Conservation (phyloP, 2,113 vertebrate species). For the Pituophis catenifer region DNA sequence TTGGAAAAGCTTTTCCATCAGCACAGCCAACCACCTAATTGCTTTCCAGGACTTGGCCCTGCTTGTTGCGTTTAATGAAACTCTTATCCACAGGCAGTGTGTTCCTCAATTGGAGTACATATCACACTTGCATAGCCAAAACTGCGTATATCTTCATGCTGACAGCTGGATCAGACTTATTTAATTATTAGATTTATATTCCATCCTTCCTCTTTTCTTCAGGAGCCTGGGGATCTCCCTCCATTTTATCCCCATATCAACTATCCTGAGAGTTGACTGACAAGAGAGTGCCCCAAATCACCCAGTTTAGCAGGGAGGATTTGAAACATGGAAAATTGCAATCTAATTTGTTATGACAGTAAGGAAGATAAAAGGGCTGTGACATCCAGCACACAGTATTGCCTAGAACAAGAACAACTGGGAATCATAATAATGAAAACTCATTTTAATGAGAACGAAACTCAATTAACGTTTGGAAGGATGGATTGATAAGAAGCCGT, state of each 20-base stretch:
- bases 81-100: background rate
- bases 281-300: background rate
- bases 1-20: background rate
- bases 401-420: background rate
- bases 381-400: background rate
- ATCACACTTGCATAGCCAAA: background rate
- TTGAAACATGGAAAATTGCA: background rate
- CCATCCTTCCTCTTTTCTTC: background rate
- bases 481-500: background rate
- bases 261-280: background rate
- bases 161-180: background rate
- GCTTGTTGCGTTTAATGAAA: background rate
- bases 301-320: background rate
- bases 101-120: background rate
- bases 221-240: background rate
- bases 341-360: background rate
- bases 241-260: background rate
- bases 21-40: background rate
- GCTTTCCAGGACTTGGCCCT: background rate
- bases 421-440: background rate
- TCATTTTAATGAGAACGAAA: background rate
- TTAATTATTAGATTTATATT: background rate
- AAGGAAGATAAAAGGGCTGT: background rate
- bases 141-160: background rate
- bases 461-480: background rate